Conservation (phyloP, 1,140 invertebrate genomes). For the Batillaria attramentaria region DNA sequence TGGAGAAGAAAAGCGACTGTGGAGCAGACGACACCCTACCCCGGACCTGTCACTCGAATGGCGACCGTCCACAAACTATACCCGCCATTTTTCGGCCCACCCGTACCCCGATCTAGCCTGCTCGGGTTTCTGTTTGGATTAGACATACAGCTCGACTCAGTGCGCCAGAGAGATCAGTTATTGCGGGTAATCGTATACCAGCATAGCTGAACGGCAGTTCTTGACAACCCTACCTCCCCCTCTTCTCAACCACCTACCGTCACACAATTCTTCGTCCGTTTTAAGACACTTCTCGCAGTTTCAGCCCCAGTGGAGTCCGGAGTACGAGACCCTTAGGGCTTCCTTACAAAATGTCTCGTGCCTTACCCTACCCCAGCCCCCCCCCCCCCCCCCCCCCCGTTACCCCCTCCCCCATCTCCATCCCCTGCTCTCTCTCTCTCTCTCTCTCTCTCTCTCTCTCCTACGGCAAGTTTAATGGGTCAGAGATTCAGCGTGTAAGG, state of each 20-base stretch:
- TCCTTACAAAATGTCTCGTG: too few species aligned
- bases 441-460: background rate
- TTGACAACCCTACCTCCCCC: too few species aligned
- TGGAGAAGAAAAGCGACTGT: too few species aligned
- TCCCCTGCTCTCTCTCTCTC: too few species aligned
- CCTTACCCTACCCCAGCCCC: background rate
- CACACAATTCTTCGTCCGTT: too few species aligned
- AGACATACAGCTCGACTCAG: constrained; percentile 29
- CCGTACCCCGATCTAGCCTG: constrained; percentile 29
- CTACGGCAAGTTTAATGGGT: constrained; percentile 6
- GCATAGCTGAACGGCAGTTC: constrained; percentile 8
- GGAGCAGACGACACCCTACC: constrained; percentile 29
- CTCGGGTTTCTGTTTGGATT: constrained; percentile 30
- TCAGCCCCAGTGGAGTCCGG: too few species aligned
- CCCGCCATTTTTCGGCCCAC: constrained; percentile 28
- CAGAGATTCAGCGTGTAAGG: constrained; percentile 26
- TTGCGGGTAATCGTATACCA: constrained; percentile 24
- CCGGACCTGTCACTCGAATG: constrained; percentile 28
- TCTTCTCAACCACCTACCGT: too few species aligned
- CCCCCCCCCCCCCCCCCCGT: background rate
- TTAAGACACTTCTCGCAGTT: too few species aligned
- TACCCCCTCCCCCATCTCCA: background rate
- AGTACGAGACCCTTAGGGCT: too few species aligned
- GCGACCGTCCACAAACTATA: constrained; percentile 26
- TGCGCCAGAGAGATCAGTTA: constrained; percentile 27